These are phyloP conservation scores for Progne subis DNA, from an alignment of 2,113 vertebrate genomes.

Conservation along the genomic window DNA sequence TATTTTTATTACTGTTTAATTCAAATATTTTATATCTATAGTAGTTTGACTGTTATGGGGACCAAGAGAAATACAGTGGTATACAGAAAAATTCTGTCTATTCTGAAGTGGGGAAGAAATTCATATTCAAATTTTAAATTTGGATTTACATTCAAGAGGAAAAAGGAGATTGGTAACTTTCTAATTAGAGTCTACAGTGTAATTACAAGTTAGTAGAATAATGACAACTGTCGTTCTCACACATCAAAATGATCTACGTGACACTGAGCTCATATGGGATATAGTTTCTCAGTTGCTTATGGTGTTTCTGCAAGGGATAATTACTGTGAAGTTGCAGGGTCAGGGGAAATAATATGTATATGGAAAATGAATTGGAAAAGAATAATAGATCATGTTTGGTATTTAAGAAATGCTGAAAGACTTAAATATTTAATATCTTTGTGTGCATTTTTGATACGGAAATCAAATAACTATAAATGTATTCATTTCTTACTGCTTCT, in stretches of 20 bases:
- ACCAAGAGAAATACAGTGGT: background rate
- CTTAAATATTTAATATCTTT: background rate
- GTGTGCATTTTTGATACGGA: background rate
- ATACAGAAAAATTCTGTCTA: background rate
- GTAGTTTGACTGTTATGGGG: background rate
- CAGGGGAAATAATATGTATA: background rate
- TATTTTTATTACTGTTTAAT: background rate
- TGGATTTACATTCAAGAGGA: background rate
- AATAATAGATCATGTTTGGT: background rate
- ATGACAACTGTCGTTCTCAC: background rate
- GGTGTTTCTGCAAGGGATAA: background rate
- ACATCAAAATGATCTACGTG: background rate
- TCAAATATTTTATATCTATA: background rate
- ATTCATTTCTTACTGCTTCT: conserved; percentile 15
- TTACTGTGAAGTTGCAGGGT: background rate
- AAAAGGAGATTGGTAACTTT: background rate
- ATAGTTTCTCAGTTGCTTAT: background rate
- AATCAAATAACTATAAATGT: background rate
- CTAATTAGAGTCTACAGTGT: background rate
- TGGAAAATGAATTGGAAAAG: background rate
- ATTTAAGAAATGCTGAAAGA: background rate
- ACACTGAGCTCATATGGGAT: background rate
- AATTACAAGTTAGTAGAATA: background rate
- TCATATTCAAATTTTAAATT: background rate
- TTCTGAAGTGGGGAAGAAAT: background rate